A percentile compares a stretch with the other conserved stretches of the same genome.
Conservation (phyloP, 2,113 vertebrate genomes). For the Megaceryle torquata region DNA sequence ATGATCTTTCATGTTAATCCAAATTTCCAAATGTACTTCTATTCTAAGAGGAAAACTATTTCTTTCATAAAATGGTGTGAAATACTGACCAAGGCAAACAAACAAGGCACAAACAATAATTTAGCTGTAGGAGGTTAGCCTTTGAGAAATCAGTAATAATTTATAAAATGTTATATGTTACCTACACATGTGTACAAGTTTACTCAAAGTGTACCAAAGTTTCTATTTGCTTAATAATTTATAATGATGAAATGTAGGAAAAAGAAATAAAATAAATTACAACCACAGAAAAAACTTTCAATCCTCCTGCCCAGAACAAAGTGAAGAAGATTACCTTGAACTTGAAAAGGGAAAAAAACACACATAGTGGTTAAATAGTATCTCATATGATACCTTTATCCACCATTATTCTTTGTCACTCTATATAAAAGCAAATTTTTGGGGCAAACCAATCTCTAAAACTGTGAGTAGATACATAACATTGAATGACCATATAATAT, state of each 20-base stretch:
- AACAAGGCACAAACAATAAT: background rate
- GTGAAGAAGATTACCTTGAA: background rate
- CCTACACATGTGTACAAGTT: background rate
- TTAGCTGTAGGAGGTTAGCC: background rate
- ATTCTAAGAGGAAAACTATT: background rate
- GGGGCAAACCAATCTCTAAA: background rate
- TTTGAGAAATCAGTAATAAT: background rate
- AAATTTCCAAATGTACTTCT: background rate
- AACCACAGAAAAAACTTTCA: background rate
- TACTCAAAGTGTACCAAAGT: background rate
- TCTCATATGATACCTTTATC: background rate
- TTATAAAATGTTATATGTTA: background rate
- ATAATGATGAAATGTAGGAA: background rate
- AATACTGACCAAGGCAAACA: background rate
- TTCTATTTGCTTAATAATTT: background rate
- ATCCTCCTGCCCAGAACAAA: background rate
- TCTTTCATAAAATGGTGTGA: background rate
- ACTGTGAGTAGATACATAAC: conserved; percentile 6
- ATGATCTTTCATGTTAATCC: background rate
- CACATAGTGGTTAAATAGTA: background rate
- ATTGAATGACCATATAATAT: background rate
- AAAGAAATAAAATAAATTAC: background rate
- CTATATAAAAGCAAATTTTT: background rate
- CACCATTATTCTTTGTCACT: background rate
- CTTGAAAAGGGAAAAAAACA: background rate